phyloP scores from a whole-genome alignment of 2,797 vertebrate species.

The Bradypodion ventrale region DNA sequence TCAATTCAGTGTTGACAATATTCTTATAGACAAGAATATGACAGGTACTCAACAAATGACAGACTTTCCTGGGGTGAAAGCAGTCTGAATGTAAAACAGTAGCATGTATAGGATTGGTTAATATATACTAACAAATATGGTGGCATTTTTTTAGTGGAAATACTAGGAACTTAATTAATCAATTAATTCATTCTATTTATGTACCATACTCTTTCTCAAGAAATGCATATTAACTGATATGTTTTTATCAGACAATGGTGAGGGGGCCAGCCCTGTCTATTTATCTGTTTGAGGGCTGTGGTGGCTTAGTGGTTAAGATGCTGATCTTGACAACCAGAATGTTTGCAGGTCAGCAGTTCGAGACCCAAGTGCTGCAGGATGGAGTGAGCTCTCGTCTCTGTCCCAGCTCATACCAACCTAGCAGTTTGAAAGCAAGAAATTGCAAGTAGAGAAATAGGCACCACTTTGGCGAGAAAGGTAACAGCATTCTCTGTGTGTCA shows the following conservation, averaged over 20 bases:
- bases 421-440: too few species aligned
- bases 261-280: too few species aligned
- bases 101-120: background rate
- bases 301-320: too few species aligned
- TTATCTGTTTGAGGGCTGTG: too few species aligned
- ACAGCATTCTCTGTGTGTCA: too few species aligned
- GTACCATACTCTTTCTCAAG: background rate
- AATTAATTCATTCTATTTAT: background rate
- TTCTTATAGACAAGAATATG: constrained; percentile 43
- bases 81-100: constrained; percentile 40
- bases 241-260: background rate
- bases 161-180: background rate
- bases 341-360: too few species aligned
- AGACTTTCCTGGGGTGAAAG: constrained; percentile 49
- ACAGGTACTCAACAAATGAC: constrained; percentile 56
- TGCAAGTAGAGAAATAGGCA: too few species aligned
- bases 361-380: too few species aligned
- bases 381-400: too few species aligned
- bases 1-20: constrained; percentile 50
- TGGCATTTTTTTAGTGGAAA: background rate
- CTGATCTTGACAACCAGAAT: too few species aligned
- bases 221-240: background rate
- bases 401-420: too few species aligned
- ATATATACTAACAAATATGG: background rate
- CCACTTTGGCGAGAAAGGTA: too few species aligned